phyloP scores from a whole-genome alignment of 2,113 vertebrate genomes.

The Mormyrus iriodes region DNA sequence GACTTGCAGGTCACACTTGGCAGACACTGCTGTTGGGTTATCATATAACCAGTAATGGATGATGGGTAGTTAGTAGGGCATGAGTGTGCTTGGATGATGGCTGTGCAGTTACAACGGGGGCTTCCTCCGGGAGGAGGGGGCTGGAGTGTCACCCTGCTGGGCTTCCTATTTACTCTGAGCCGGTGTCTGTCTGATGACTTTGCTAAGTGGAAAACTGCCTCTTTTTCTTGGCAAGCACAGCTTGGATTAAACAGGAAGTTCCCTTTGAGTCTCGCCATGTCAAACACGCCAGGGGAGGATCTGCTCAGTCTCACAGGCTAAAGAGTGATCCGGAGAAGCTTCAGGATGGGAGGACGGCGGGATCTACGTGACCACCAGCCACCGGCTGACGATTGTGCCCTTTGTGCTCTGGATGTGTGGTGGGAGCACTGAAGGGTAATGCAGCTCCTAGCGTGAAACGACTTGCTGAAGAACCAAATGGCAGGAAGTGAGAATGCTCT shows the following conservation, averaged over 20 bases:
- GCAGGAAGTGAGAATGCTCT: not conserved
- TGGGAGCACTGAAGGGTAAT: not conserved
- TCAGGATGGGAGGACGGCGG: not conserved
- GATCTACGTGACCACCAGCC: not conserved
- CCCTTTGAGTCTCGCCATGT: not conserved
- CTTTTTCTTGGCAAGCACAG: not conserved
- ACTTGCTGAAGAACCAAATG: not conserved
- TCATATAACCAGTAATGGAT: constrained; percentile 28
- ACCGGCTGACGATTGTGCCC: not conserved
- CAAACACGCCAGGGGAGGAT: not conserved
- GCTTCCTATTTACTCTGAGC: not conserved
- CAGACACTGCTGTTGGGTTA: constrained; percentile 24
- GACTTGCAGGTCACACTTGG: constrained; percentile 26
- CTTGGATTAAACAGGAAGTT: not conserved
- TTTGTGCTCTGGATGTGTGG: not conserved
- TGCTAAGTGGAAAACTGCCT: not conserved
- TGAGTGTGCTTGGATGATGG: not conserved
- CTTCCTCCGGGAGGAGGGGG: not conserved
- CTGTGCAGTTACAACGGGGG: not conserved
- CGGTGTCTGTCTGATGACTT: not conserved
- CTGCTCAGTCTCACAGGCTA: not conserved
- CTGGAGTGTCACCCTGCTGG: not conserved
- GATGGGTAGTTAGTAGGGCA: constrained; percentile 27
- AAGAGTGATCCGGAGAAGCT: not conserved
- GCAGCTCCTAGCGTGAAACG: not conserved